A percentile compares a stretch with the other conserved stretches of the same genome.
These are phyloP conservation scores for Caenorhabditis uteleia DNA, from an alignment of 2,888 invertebrate genomes.

Conservation along the genomic window DNA sequence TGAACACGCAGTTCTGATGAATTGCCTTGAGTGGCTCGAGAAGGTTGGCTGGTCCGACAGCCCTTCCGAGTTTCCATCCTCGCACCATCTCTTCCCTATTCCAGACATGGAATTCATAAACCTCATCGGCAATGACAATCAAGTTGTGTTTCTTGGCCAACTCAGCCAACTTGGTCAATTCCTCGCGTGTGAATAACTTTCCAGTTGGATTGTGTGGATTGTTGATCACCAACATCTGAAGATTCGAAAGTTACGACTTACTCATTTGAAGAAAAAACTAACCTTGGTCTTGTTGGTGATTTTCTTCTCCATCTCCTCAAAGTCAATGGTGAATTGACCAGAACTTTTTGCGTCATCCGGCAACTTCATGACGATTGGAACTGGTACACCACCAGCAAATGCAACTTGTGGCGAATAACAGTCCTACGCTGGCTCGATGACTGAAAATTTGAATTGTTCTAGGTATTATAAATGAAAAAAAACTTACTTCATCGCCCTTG, in stretches of 20 bases:
- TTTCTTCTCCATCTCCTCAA: slow-evolving; percentile 79
- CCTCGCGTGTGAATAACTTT: slow-evolving; percentile 75
- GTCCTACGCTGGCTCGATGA: slow-evolving; percentile 97
- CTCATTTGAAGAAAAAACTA: too few species aligned
- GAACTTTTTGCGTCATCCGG: slow-evolving; percentile 39
- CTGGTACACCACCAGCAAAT: slow-evolving; percentile 84
- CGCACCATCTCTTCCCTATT: slow-evolving; percentile 82
- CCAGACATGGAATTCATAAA: slow-evolving; percentile 95
- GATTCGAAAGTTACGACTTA: background rate
- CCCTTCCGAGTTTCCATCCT: slow-evolving; percentile 95
- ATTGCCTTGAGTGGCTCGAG: slow-evolving; percentile 83
- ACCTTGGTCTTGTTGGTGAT: slow-evolving; percentile 86
- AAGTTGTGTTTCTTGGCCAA: slow-evolving; percentile 91
- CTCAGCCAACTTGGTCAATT: slow-evolving; percentile 78
- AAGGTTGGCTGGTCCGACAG: slow-evolving; percentile 84
- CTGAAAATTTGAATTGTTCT: slow-evolving; percentile 52
- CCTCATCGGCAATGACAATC: slow-evolving; percentile 92
- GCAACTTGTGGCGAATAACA: slow-evolving; percentile 94
- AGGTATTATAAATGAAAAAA: too few species aligned
- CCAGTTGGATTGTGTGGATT: slow-evolving; percentile 97
- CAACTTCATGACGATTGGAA: slow-evolving; percentile 85
- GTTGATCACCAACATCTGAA: slow-evolving; percentile 84
- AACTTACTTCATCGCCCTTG: slow-evolving; percentile 77
- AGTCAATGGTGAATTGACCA: slow-evolving; percentile 85
- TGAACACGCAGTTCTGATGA: slow-evolving; percentile 93